Evolutionary conservation across 2,113 vertebrate genomes (phyloP), one percentile per base, ranked within the genome.

Genomic region (Bubo scandiacus): DNA sequence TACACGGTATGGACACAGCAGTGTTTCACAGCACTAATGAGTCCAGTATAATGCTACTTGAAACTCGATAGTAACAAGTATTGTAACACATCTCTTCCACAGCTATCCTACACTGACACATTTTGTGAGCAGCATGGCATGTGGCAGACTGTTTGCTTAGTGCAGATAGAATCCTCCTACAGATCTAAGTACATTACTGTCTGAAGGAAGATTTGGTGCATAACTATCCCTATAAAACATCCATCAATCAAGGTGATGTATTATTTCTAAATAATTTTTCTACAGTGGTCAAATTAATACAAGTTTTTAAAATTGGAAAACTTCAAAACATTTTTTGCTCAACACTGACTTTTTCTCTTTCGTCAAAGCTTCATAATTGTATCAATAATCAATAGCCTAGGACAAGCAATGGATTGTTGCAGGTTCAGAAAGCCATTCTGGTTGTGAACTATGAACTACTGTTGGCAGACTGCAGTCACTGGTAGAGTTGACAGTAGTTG

Each of bases 1-100:
- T 26, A 25, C 17, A 11, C 0, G 0, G 9, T n/a, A 51, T 7
- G 6, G 15, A 32, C 27, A 81, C 13, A 90, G 25, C 25, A 79
- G 27, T 18, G 5, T 67, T 91, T 88, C 70, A 78, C 27, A 62
- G 20, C 30, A 59, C 25, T 74, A 29, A 81, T 59, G 38, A 74
- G 34, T 59, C 14, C 7, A 29, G 25, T 38, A 40, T 55, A 83
- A 59, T 6, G 11, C 4, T 61, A 4, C 36, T 68, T 87, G 70
- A 82, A 92, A 43, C 17, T 55, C 54, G 12, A 58, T 36, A 45
- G 63, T 15, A 86, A 25, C 78, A 88, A 81, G 27, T 45, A 66
- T 49, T 66, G n/a, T 92, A 88, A 58, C 90, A 77, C 18, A 0
- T 73, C 26, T 77, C 43, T 90, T 88, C 32, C n/a, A 72, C 71